Percentiles rank a stretch among this genome's conserved stretches.
phyloP scores from a whole-genome alignment of 2,888 invertebrate species.

The Epistrophe grossulariae region DNA sequence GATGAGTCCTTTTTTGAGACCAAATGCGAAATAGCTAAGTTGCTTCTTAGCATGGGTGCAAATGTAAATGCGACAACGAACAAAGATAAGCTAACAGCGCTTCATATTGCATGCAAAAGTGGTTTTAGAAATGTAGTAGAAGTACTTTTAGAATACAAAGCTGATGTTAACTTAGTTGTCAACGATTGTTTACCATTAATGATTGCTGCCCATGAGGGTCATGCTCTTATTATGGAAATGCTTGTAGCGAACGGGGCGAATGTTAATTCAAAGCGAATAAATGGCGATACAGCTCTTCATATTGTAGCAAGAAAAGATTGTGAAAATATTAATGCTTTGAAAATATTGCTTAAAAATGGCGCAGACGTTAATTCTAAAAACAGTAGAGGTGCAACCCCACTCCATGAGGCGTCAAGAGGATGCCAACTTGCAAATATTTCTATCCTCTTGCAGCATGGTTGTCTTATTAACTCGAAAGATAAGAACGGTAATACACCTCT shows the following conservation, averaged over 20 bases:
- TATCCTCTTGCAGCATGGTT: background rate
- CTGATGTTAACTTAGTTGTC: slow-evolving; percentile 7
- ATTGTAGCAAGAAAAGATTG: background rate
- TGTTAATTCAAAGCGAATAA: background rate
- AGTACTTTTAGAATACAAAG: slow-evolving; percentile 27
- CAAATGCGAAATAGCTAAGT: background rate
- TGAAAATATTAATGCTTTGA: background rate
- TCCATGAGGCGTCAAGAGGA: background rate
- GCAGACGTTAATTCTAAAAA: background rate
- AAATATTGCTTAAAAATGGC: background rate
- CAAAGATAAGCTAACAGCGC: background rate
- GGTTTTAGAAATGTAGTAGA: background rate
- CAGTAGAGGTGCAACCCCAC: background rate
- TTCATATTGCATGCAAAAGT: slow-evolving; percentile 10
- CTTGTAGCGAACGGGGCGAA: background rate
- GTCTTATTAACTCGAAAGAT: background rate
- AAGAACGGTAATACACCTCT: background rate
- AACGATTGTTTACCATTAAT: background rate
- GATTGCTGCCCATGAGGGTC: background rate
- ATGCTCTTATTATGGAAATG: background rate
- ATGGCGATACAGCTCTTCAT: slow-evolving; percentile 14
- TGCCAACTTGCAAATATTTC: background rate
- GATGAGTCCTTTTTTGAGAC: accelerated
- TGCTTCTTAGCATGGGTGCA: slow-evolving; percentile 12
- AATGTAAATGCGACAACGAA: slow-evolving; percentile 4